Conservation (phyloP, 92 coral and sea anemone species). For the Nematostella vectensis region DNA sequence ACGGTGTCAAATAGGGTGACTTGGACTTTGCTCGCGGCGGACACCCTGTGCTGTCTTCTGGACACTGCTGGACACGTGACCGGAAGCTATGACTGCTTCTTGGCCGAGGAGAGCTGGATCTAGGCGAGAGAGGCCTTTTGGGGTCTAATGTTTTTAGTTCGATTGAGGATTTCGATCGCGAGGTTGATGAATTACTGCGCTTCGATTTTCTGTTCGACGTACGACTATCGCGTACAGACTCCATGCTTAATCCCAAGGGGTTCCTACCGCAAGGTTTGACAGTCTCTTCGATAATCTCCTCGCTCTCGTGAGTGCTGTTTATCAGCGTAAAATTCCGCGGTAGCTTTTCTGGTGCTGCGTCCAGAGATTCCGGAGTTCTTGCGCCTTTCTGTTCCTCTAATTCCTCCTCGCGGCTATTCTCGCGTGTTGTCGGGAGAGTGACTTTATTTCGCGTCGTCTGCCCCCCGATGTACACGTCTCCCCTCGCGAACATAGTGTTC, state of each 20-base stretch:
- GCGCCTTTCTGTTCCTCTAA: background rate
- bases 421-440: slow-evolving; percentile 10
- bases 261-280: background rate
- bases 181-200: background rate
- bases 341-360: background rate
- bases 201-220: background rate
- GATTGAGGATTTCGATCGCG: slow-evolving; percentile 10
- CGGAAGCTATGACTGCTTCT: slow-evolving; percentile 26
- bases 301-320: slow-evolving; percentile 40
- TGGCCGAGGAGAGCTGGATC: slow-evolving; percentile 24
- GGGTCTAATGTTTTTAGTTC: slow-evolving; percentile 15
- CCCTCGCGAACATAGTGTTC: slow-evolving; percentile 69
- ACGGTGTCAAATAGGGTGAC: background rate
- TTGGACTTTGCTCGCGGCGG: background rate
- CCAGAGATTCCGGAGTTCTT: background rate
- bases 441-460: slow-evolving; percentile 3
- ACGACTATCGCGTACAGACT: background rate
- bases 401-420: slow-evolving; percentile 6
- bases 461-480: slow-evolving; percentile 78
- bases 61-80: slow-evolving; percentile 36
- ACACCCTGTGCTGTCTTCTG: slow-evolving; percentile 1
- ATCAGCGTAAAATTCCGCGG: slow-evolving; percentile 23
- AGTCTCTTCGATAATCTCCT: slow-evolving; percentile 30
- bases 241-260: background rate
- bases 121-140: background rate